Evolutionary conservation across 2,888 invertebrate species (phyloP), one percentile per base, ranked within the genome.

Genomic region (Mechanitis mazaeus): DNA sequence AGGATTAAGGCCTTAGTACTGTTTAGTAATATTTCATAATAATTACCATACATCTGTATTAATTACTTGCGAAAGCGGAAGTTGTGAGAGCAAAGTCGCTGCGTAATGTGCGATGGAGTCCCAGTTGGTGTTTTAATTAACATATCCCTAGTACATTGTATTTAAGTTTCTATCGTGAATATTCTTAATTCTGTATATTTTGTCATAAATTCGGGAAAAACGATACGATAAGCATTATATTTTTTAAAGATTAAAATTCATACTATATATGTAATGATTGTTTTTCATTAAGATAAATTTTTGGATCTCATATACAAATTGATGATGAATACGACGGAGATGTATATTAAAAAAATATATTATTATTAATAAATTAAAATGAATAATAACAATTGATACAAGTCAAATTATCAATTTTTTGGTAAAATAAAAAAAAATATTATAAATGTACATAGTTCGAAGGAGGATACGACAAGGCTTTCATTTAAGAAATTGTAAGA

Each of bases 401-500:
- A 60, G 45, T 56, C 53, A 56, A 56, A 55, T 53, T 46, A 57
- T 33, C 42, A 45, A 63, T 63, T 54, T 54, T 35, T 11, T 33
- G 5, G 33, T 1, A 35, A 31, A 45, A 47, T 54, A 38, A 58
- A 61, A 47, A 61, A 64, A 64, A 61, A 64, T 58, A 59, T 55
- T 56, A 61, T 47, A 61, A 64, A 59, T 59, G 55, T 35, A 56
- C 59, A 63, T 38, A 59, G 50, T 45, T 20, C 55, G 58, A 50
- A 38, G 54, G 53, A 56, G 45, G 60, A 58, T 50, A 54, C 50
- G 45, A 38, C 55, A 46, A 54, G 45, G 67, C 65, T 69, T 65
- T 68, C 70, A 66, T 72, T 64, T 65, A 63, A 65, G 64, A 66
- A 69, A 71, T 69, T 71, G 69, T 68, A 69, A 66, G 60, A 63